phyloP scores from a whole-genome alignment of 1,140 invertebrate genomes.

The Protaetia brevitarsis region DNA sequence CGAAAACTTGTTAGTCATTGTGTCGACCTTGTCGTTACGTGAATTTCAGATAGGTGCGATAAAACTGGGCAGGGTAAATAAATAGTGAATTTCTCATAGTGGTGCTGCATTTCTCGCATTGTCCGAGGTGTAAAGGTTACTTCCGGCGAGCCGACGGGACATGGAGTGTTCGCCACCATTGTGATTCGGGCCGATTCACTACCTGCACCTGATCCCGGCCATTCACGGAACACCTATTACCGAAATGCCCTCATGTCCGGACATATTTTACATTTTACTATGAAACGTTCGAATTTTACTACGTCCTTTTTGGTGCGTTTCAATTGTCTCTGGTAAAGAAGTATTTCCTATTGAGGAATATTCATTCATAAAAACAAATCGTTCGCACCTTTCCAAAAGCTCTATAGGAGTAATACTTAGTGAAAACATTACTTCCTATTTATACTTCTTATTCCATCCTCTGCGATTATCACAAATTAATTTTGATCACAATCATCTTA shows the following conservation, averaged over 20 bases:
- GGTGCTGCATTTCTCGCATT: conserved; percentile 22
- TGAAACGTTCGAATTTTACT: not conserved
- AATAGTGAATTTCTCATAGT: conserved; percentile 17
- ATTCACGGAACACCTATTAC: not conserved
- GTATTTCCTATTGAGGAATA: not conserved
- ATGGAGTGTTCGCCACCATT: not conserved
- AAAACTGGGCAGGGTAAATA: conserved; percentile 13
- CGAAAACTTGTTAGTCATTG: not conserved
- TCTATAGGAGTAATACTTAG: too few relatives aligned
- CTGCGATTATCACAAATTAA: too few relatives aligned
- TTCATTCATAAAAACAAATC: not conserved
- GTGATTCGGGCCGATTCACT: not conserved
- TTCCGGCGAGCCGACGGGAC: conserved; percentile 9
- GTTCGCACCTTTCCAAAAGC: not conserved
- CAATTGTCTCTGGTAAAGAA: not conserved
- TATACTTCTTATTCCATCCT: too few relatives aligned
- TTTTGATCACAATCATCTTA: too few relatives aligned
- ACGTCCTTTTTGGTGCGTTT: not conserved
- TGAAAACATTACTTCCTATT: too few relatives aligned
- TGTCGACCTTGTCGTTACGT: not conserved
- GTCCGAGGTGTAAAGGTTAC: conserved; percentile 20
- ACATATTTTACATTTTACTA: conserved; percentile 18
- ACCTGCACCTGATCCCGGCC: conserved; percentile 10
- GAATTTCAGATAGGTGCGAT: conserved; percentile 15
- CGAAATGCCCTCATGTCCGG: not conserved